Percentiles rank a stretch among this genome's conserved stretches.
These are phyloP conservation scores for Elgaria multicarinata DNA, from an alignment of 2,113 vertebrate genomes.

Conservation along the genomic window DNA sequence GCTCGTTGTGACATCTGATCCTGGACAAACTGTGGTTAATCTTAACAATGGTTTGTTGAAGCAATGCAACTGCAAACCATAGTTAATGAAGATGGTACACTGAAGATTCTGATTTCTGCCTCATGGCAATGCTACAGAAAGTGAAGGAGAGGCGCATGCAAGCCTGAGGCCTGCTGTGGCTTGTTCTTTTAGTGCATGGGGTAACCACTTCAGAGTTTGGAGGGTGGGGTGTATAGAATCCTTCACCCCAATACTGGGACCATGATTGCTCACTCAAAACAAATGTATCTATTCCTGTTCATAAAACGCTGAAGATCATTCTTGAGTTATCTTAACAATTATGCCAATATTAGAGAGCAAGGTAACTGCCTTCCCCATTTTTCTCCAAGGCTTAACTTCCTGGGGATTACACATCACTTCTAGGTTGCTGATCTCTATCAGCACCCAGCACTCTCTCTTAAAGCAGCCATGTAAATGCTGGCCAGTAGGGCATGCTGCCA, in stretches of 20 bases:
- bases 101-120: no score
- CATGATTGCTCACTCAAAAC: background rate
- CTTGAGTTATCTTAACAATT: background rate
- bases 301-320: background rate
- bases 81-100: background rate
- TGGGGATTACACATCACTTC: background rate
- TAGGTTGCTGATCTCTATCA: background rate
- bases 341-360: background rate
- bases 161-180: no score
- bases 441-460: background rate
- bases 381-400: background rate
- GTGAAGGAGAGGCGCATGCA: no score
- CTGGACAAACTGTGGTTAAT: background rate
- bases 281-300: background rate
- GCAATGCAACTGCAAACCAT: background rate
- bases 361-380: background rate
- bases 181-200: background rate
- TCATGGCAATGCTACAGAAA: no score
- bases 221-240: background rate
- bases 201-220: background rate
- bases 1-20: background rate
- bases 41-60: background rate
- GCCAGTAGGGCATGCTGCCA: background rate
- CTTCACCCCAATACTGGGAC: background rate
- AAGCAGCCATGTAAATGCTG: slow-evolving; percentile 1